Evolutionary conservation across 2,797 vertebrate species (phyloP), one percentile per base, ranked within the genome.

Genomic region (Arrhamphus sclerolepis): DNA sequence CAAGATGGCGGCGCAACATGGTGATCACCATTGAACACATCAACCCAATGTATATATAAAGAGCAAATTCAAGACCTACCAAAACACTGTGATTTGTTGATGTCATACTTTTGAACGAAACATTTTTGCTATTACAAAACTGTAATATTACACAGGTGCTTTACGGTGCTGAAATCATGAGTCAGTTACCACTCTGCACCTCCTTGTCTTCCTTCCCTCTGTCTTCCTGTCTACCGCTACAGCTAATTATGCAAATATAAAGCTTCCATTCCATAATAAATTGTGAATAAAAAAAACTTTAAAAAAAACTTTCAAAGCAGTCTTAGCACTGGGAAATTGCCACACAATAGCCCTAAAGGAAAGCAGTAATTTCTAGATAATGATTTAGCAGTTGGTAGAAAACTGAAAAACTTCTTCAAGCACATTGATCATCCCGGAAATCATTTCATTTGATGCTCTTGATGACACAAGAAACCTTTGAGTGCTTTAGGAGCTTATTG

Each of bases 401-500:
- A 17, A n/a, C 24, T 22, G 22, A 14, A 22, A 53, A 61, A 42
- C 18, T 10, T 21, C 42, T 48, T 48, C 2, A 16, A 49, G 34
- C 11, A 31, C 4, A 49, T 64, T 64, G 52, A 60, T 60, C n/a
- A 55, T 52, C 41, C 42, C 1, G 20, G 48, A 62, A 58, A 14
- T 62, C 31, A 21, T 40, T 53, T 58, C 40, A 56, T 9, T 44
- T 39, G 20, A n/a, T 1, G 13, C 62, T 52, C 4, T 24, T 26
- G 19, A 40, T 64, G 31, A 62, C 21, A 47, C 24, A 31, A n/a
- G 13, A 63, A 26, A 52, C 40, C 21, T 72, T 41, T 34, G 2
- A 47, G 41, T 41, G 51, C 57, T 68, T 61, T 53, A 41, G 56
- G 43, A 67, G 17, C 10, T 31, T 10, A 14, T 34, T 22, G 62